A percentile compares a stretch with the other conserved stretches of the same genome.
phyloP scores from a whole-genome alignment of 1,140 invertebrate genomes.

The Drosophila sp. region DNA sequence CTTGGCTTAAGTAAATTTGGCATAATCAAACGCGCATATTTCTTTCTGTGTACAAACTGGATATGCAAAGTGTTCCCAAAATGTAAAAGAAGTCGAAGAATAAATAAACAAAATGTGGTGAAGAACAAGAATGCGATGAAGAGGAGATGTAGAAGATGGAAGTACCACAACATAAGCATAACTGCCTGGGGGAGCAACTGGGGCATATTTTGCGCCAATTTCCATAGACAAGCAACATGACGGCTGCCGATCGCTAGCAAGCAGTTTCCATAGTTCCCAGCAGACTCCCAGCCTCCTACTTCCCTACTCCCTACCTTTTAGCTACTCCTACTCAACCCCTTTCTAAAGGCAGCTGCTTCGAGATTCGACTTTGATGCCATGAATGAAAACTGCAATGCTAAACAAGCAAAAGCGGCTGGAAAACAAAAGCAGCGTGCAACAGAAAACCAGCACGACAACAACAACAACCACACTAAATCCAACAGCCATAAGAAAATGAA shows the following conservation, averaged over 20 bases:
- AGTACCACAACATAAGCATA: conserved; percentile 58
- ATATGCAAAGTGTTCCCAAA: conserved; percentile 48
- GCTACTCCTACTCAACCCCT: conserved; percentile 3
- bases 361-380: conserved; percentile 44
- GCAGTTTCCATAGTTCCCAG: conserved; percentile 51
- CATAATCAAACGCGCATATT: too few relatives aligned
- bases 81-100: conserved; percentile 47
- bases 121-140: conserved; percentile 9
- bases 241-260: conserved; percentile 62
- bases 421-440: conserved; percentile 21
- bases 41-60: conserved; percentile 9
- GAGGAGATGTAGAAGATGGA: too few relatives aligned
- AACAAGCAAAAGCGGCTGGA: conserved; percentile 39
- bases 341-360: conserved; percentile 3
- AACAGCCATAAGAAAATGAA: conserved; percentile 69
- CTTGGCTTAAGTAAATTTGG: too few relatives aligned
- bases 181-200: conserved; percentile 57
- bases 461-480: conserved; percentile 32
- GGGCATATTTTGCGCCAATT: conserved; percentile 80
- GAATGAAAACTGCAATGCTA: conserved; percentile 70
- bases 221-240: conserved; percentile 66
- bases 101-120: conserved; percentile 6
- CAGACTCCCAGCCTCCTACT: background rate
- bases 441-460: conserved; percentile 24
- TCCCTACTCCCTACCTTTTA: background rate